Evolutionary conservation across 1,140 invertebrate species (phyloP).

Genomic region (Mamestra configurata): DNA sequence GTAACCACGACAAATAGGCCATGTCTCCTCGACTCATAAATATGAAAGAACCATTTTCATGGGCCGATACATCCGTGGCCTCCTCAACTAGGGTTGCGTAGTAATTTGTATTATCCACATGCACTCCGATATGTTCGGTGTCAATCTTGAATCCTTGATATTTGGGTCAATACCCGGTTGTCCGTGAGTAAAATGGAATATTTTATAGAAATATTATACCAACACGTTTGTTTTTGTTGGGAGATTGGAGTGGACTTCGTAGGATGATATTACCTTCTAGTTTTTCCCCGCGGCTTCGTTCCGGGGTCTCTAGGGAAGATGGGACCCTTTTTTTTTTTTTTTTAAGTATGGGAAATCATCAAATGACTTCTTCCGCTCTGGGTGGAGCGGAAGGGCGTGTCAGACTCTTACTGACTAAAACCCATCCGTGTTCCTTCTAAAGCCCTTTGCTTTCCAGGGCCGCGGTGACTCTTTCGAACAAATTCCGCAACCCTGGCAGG

Average conservation of each 20-base stretch:
- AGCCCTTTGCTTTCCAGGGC: no score
- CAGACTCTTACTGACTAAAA: no score
- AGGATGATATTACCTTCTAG: no score
- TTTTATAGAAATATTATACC: constrained; percentile 1
- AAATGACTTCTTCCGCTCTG: no score
- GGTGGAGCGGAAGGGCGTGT: no score
- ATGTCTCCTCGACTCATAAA: constrained; percentile 45
- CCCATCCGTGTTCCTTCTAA: no score
- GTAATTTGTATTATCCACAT: constrained; percentile 46
- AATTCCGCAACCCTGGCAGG: no score
- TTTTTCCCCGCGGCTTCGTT: no score
- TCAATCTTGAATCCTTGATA: constrained; percentile 39
- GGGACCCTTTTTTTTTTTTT: no score
- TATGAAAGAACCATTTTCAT: constrained; percentile 41
- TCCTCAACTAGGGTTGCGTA: constrained; percentile 16
- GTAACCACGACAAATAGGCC: constrained; percentile 34
- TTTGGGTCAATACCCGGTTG: constrained; percentile 11
- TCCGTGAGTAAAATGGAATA: neutral
- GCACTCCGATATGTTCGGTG: constrained; percentile 18
- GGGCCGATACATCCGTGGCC: neutral
- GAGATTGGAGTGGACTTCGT: neutral
- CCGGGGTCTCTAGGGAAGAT: no score
- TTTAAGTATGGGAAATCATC: no score
- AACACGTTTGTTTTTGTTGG: neutral
- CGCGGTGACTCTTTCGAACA: no score